Evolutionary conservation across 2,888 invertebrate genomes (phyloP).

Genomic region (Hirtodrosophila confusa): DNA sequence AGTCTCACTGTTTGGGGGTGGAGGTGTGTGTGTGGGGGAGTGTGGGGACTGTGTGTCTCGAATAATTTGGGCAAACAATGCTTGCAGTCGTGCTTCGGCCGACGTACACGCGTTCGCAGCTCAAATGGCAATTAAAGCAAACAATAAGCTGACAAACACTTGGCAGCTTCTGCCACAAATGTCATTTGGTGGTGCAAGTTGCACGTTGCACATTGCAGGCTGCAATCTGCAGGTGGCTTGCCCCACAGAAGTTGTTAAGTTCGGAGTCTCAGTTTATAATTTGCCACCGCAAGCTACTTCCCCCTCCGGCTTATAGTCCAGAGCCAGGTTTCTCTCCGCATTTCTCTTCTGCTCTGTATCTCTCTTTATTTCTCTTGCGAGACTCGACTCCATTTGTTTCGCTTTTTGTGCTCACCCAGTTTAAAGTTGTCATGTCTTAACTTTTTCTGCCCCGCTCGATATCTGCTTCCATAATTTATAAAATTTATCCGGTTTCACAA

Average conservation of each 20-base stretch:
- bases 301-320: background rate
- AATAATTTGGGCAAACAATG: constrained; percentile 71
- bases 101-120: constrained; percentile 51
- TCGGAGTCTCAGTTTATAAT: background rate
- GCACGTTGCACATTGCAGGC: constrained; percentile 10
- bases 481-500: constrained; percentile 32
- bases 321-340: constrained; percentile 1
- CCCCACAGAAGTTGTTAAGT: constrained; percentile 6
- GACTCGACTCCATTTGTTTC: constrained; percentile 2
- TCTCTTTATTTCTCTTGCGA: background rate
- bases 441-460: constrained; percentile 44
- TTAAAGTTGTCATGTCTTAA: constrained; percentile 46
- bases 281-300: constrained; percentile 10
- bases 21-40: constrained; percentile 15
- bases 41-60: constrained; percentile 26
- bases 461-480: constrained; percentile 61
- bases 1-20: background rate
- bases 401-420: constrained; percentile 8
- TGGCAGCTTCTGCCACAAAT: constrained; percentile 39
- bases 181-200: constrained; percentile 38
- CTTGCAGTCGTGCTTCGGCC: constrained; percentile 9
- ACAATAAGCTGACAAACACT: constrained; percentile 76
- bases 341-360: background rate
- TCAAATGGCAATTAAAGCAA: constrained; percentile 72
- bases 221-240: constrained; percentile 19